Evolutionary conservation across 2,888 invertebrate genomes (phyloP).

Genomic region (Pristionchus fissidentatus): DNA sequence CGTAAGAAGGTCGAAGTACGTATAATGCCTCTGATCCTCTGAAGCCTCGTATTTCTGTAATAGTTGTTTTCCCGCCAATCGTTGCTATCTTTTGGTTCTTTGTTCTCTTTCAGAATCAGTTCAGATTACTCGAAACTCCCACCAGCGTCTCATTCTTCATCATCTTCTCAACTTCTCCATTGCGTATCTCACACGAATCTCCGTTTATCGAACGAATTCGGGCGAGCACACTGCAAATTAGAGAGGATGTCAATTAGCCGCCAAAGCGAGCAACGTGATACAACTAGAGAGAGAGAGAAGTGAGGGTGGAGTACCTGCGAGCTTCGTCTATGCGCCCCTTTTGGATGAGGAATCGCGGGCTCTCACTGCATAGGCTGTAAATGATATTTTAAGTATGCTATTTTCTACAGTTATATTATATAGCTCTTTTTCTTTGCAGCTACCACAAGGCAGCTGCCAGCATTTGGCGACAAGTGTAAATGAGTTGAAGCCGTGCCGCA

Average conservation of each 20-base stretch:
- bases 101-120: no score
- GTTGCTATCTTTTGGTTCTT: background rate
- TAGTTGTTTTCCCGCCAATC: background rate
- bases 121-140: no score
- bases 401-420: background rate
- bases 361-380: constrained; percentile 50
- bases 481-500: no score
- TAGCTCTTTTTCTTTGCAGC: background rate
- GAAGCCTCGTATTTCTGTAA: background rate
- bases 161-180: constrained; percentile 2
- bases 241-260: background rate
- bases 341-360: constrained; percentile 63
- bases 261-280: background rate
- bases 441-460: no score
- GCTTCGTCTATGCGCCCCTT: constrained; percentile 67
- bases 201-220: background rate
- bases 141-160: background rate
- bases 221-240: constrained; percentile 16
- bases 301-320: constrained; percentile 28
- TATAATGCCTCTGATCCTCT: background rate
- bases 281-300: background rate
- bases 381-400: background rate
- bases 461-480: no score
- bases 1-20: constrained; percentile 5
- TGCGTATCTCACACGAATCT: background rate